A percentile compares a stretch with the other conserved stretches of the same genome.
Conservation (phyloP, 2,888 invertebrate genomes). For the Acrocera orbiculus region DNA sequence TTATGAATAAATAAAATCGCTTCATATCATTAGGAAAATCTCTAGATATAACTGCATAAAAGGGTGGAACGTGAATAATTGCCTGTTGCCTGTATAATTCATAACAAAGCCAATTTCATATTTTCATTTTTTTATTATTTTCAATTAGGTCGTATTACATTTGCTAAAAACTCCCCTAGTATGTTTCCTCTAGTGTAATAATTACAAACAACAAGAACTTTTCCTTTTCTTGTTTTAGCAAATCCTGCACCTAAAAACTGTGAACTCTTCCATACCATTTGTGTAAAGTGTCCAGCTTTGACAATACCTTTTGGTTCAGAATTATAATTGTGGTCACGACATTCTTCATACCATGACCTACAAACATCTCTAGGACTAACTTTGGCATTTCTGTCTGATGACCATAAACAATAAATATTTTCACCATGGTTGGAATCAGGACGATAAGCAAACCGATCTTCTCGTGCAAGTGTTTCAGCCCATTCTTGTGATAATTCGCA, state of each 20-base stretch:
- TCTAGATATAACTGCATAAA: too few relatives aligned
- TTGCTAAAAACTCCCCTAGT: slow-evolving; percentile 17
- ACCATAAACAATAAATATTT: slow-evolving; percentile 39
- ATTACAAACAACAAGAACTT: slow-evolving; percentile 53
- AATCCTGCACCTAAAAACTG: slow-evolving; percentile 53
- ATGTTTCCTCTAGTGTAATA: slow-evolving; percentile 19
- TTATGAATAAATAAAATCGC: too few relatives aligned
- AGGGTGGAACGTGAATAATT: too few relatives aligned
- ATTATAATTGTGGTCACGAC: slow-evolving; percentile 35
- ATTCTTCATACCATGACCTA: slow-evolving; percentile 39
- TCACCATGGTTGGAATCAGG: slow-evolving; percentile 45
- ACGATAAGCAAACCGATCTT: slow-evolving; percentile 46
- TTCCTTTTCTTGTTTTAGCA: slow-evolving; percentile 54
- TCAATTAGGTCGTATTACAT: slow-evolving; percentile 16
- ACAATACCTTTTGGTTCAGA: slow-evolving; percentile 26
- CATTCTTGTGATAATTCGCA: slow-evolving; percentile 48
- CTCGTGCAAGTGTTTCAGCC: slow-evolving; percentile 48
- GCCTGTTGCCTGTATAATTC: too few relatives aligned
- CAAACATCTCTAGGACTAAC: slow-evolving; percentile 37
- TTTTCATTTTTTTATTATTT: too few relatives aligned
- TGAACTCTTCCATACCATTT: slow-evolving; percentile 54
- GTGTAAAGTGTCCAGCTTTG: slow-evolving; percentile 49
- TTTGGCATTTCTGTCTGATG: slow-evolving; percentile 34
- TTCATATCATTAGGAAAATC: too few relatives aligned
- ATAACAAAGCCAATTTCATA: too few relatives aligned